Evolutionary conservation across 2,113 vertebrate species (phyloP).

Genomic region (Emberiza fucata): DNA sequence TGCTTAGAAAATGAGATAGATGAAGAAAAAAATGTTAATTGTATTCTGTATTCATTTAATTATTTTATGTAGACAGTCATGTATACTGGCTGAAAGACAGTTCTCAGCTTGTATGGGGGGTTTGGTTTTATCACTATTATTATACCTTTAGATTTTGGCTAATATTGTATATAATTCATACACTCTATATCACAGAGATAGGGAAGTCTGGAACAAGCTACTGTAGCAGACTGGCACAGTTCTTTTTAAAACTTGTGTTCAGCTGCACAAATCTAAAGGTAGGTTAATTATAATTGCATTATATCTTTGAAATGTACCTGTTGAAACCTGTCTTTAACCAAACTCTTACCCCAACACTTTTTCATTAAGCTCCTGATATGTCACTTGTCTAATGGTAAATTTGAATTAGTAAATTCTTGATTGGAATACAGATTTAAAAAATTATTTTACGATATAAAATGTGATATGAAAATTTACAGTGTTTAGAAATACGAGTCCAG

Average conservation of each 20-base stretch:
- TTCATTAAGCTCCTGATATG: background rate
- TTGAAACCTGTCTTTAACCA: background rate
- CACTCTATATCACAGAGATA: background rate
- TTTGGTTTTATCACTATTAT: background rate
- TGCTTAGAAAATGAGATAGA: constrained; percentile 54
- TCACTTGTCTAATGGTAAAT: background rate
- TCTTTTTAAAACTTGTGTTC: background rate
- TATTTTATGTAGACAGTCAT: constrained; percentile 18
- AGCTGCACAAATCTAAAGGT: background rate
- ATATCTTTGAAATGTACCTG: background rate
- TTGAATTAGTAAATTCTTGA: background rate
- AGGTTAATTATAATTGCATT: background rate
- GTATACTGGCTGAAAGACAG: constrained; percentile 21
- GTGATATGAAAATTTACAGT: background rate
- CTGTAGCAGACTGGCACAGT: background rate
- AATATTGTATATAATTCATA: background rate
- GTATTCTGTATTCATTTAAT: constrained; percentile 43
- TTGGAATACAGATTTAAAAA: background rate
- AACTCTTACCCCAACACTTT: background rate
- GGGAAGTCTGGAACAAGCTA: background rate
- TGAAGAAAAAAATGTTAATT: constrained; percentile 61
- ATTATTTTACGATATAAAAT: background rate
- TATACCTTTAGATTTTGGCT: constrained; percentile 42
- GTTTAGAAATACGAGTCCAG: background rate
- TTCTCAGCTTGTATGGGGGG: background rate